phyloP scores from a whole-genome alignment of 2,888 invertebrate species.

The Lasioglossum zephyrum region DNA sequence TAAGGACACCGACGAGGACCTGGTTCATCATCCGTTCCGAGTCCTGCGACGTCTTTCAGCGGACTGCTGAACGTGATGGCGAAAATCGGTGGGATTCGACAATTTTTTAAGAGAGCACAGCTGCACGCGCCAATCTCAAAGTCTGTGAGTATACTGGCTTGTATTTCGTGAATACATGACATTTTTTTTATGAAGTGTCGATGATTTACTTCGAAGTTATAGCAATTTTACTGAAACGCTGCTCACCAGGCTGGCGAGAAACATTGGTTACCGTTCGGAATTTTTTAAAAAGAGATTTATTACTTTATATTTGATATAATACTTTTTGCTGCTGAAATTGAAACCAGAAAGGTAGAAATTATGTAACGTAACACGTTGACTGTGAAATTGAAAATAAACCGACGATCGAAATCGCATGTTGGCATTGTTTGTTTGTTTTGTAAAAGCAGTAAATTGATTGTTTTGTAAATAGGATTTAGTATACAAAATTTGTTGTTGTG shows the following conservation, averaged over 20 bases:
- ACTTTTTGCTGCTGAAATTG: neutral
- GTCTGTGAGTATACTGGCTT: neutral
- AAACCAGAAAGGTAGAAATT: neutral
- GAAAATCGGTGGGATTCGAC: neutral
- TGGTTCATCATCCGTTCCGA: neutral
- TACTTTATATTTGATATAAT: neutral
- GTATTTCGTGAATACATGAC: neutral
- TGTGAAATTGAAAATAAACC: neutral
- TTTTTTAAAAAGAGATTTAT: neutral
- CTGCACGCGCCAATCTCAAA: neutral
- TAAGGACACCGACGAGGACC: conserved; percentile 20
- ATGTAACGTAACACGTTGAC: neutral
- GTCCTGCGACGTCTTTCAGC: conserved; percentile 1
- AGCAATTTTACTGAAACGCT: neutral
- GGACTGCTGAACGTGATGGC: neutral
- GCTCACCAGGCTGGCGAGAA: neutral
- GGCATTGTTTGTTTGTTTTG: neutral
- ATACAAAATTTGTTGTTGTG: neutral
- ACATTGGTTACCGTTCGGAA: neutral
- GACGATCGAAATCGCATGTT: neutral
- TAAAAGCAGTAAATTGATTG: neutral
- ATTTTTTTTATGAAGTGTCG: neutral
- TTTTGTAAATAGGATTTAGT: neutral
- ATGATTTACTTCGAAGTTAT: too few relatives aligned
- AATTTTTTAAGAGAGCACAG: neutral